phyloP scores from a whole-genome alignment of 2,113 vertebrate genomes.

The Leucopternis melanops region DNA sequence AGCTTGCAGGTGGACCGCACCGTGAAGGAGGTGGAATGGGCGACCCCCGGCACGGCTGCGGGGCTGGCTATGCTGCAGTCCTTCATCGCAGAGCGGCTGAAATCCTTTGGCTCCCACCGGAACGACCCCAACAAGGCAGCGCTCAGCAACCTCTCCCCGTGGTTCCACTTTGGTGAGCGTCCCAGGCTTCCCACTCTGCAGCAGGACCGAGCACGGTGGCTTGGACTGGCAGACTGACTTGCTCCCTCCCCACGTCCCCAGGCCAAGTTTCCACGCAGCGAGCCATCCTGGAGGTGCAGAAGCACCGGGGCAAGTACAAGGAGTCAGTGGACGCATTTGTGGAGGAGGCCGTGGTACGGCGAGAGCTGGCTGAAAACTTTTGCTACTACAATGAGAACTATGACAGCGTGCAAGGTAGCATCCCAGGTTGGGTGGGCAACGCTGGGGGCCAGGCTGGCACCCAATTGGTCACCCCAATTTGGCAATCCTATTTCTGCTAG shows the following conservation, averaged over 20 bases:
- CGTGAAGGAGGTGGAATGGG: slow-evolving; percentile 80
- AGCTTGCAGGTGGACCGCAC: slow-evolving; percentile 77
- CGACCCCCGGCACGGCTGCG: slow-evolving; percentile 69
- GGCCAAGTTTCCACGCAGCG: slow-evolving; percentile 85
- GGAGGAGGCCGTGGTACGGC: slow-evolving; percentile 85
- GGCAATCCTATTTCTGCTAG: background rate
- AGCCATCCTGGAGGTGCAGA: slow-evolving; percentile 78
- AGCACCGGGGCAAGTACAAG: slow-evolving; percentile 46
- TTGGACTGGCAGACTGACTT: background rate
- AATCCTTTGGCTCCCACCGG: slow-evolving; percentile 69
- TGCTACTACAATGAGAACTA: slow-evolving; percentile 90
- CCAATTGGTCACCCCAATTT: background rate
- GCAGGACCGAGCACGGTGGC: fast-evolving
- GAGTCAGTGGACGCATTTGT: slow-evolving; percentile 71
- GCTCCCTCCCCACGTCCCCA: background rate
- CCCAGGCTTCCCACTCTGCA: background rate
- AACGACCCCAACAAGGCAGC: slow-evolving; percentile 81
- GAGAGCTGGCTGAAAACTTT: slow-evolving; percentile 89
- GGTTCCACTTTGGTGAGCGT: slow-evolving; percentile 83
- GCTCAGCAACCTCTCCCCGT: slow-evolving; percentile 86
- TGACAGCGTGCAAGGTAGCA: slow-evolving; percentile 77
- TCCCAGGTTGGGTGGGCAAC: fast-evolving
- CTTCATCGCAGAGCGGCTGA: slow-evolving; percentile 77
- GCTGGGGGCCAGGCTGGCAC: background rate
- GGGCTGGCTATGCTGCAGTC: slow-evolving; percentile 79